A percentile compares a stretch with the other conserved stretches of the same genome.
Conservation (phyloP, 2,113 vertebrate species). For the Salminus brasiliensis region DNA sequence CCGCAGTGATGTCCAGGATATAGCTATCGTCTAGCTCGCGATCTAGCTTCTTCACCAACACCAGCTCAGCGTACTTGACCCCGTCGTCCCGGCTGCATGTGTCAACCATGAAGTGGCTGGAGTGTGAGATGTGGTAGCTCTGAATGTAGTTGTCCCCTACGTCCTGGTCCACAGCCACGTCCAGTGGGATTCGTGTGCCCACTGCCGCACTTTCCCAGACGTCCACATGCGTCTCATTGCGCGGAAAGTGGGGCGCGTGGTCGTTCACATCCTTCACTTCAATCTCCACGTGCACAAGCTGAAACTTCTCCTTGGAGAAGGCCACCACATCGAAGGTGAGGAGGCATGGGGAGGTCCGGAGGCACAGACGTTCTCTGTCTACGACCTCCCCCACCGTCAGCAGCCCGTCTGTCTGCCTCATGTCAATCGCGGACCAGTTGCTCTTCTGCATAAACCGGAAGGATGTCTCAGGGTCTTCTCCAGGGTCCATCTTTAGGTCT, state of each 20-base stretch:
- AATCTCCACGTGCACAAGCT: constrained; percentile 79
- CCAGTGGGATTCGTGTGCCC: constrained; percentile 68
- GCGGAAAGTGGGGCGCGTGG: constrained; percentile 65
- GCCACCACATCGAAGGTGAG: constrained; percentile 76
- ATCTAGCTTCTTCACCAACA: constrained; percentile 71
- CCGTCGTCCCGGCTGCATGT: constrained; percentile 69
- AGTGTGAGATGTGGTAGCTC: constrained; percentile 72
- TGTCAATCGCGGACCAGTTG: constrained; percentile 67
- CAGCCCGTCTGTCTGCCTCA: constrained; percentile 75
- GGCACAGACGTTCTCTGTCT: constrained; percentile 76
- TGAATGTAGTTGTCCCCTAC: constrained; percentile 77
- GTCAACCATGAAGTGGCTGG: constrained; percentile 69
- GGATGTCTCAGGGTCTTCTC: constrained; percentile 59
- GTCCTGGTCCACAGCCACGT: constrained; percentile 72
- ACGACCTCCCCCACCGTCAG: constrained; percentile 70
- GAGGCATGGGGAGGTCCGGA: constrained; percentile 67
- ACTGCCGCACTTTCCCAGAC: constrained; percentile 70
- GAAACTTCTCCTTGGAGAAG: constrained; percentile 75
- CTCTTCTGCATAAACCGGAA: constrained; percentile 73
- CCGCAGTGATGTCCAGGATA: constrained; percentile 66
- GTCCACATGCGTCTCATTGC: constrained; percentile 68
- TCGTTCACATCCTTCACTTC: constrained; percentile 78
- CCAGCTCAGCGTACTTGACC: constrained; percentile 69
- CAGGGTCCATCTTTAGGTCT: constrained; percentile 68
- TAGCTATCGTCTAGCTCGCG: constrained; percentile 73